A percentile compares a stretch with the other conserved stretches of the same genome.
phyloP scores from a whole-genome alignment of 2,888 invertebrate genomes.

The Drosophila anomelani region DNA sequence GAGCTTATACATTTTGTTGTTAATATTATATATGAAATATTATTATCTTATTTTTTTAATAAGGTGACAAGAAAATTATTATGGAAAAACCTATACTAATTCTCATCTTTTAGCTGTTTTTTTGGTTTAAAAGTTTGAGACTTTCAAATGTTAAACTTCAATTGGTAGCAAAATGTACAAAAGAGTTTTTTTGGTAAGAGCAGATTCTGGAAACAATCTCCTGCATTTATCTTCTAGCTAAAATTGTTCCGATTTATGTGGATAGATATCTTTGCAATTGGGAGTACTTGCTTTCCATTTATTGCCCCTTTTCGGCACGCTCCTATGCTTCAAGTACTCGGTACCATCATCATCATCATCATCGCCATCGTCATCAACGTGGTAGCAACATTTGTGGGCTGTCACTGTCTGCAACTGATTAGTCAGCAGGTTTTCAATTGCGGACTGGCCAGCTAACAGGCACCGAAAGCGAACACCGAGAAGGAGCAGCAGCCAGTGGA shows the following conservation, averaged over 20 bases:
- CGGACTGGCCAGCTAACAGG: slow-evolving; percentile 19
- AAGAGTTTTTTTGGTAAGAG: too few species aligned
- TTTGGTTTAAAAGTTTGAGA: not conserved
- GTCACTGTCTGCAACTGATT: slow-evolving; percentile 63
- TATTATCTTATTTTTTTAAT: too few species aligned
- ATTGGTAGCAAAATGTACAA: not conserved
- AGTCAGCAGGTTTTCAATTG: slow-evolving; percentile 66
- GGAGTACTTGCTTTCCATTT: not conserved
- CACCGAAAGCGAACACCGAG: slow-evolving; percentile 23
- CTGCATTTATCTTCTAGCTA: not conserved
- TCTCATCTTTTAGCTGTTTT: not conserved
- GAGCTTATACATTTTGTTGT: too few species aligned
- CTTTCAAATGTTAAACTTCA: not conserved
- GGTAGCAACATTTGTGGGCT: slow-evolving; percentile 25
- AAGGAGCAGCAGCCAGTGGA: slow-evolving; percentile 12
- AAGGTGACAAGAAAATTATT: not conserved
- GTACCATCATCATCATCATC: slow-evolving; percentile 28
- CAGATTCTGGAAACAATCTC: not conserved
- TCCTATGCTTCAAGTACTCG: slow-evolving; percentile 4
- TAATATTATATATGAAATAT: too few species aligned
- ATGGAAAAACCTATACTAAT: too few species aligned
- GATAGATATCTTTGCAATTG: not conserved
- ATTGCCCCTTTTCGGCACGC: slow-evolving; percentile 2
- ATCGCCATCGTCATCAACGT: slow-evolving; percentile 35
- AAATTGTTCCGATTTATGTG: not conserved